A percentile compares a stretch with the other conserved stretches of the same genome.
These are phyloP conservation scores for Antigone vipio DNA, from an alignment of 2,113 vertebrate genomes.

Conservation along the genomic window DNA sequence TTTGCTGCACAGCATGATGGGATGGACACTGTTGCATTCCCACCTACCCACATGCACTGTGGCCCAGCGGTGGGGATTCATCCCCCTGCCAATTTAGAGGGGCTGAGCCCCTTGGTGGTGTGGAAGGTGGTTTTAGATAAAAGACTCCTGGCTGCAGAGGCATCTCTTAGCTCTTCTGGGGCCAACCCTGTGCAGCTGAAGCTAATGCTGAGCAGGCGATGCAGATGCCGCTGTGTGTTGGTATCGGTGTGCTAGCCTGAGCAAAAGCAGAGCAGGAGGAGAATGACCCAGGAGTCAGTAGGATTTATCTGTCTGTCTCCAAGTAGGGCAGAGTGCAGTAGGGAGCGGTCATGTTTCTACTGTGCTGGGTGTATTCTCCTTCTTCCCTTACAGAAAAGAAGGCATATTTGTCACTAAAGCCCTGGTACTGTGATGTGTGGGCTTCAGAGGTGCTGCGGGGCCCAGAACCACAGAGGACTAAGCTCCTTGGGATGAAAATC, in stretches of 20 bases:
- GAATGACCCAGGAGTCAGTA: neutral
- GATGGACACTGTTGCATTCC: neutral
- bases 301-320: neutral
- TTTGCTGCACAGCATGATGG: neutral
- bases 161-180: neutral
- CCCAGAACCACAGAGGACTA: neutral
- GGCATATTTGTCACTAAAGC: neutral
- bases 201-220: neutral
- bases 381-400: neutral
- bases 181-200: neutral
- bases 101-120: neutral
- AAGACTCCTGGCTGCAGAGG: neutral
- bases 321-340: neutral
- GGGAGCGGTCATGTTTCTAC: neutral
- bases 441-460: neutral
- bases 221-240: neutral
- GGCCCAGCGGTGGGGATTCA: neutral
- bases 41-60: neutral
- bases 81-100: neutral
- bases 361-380: neutral
- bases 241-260: neutral
- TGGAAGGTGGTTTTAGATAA: neutral
- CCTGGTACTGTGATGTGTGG: neutral
- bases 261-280: neutral
- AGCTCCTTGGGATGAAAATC: neutral